These are phyloP conservation scores for Belonocnema kinseyi DNA, from an alignment of 1,140 invertebrate species.

Conservation along the genomic window DNA sequence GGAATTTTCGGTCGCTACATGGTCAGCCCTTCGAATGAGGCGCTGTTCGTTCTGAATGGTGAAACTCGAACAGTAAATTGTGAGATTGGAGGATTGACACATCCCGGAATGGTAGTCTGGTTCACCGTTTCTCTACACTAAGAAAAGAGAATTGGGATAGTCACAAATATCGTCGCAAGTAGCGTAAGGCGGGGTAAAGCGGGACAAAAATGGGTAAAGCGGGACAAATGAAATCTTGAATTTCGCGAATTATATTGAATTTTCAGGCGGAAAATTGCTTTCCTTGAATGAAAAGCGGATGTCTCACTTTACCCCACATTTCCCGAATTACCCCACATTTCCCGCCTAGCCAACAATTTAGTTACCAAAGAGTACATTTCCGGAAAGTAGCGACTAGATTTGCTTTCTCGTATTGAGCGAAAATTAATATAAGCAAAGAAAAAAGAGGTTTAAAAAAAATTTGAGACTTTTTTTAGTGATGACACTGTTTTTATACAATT, in stretches of 20 bases:
- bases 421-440: not conserved
- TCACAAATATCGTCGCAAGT: conserved; percentile 9
- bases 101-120: conserved; percentile 83
- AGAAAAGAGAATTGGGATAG: conserved; percentile 24
- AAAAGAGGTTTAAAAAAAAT: too few species aligned
- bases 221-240: too few species aligned
- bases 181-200: not conserved
- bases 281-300: too few species aligned
- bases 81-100: conserved; percentile 83
- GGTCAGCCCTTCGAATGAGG: conserved; percentile 84
- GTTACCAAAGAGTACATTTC: not conserved
- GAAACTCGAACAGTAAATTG: conserved; percentile 86
- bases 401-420: conserved; percentile 2
- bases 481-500: too few species aligned
- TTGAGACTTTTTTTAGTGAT: too few species aligned
- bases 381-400: not conserved
- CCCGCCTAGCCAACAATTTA: not conserved
- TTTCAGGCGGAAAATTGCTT: not conserved
- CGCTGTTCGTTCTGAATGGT: conserved; percentile 85
- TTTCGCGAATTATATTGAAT: too few species aligned
- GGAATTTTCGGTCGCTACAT: conserved; percentile 86
- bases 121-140: conserved; percentile 77
- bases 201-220: too few species aligned
- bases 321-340: not conserved
- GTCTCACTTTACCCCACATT: not conserved